phyloP scores from a whole-genome alignment of 2,888 invertebrate genomes.

The Torymus auratus region DNA sequence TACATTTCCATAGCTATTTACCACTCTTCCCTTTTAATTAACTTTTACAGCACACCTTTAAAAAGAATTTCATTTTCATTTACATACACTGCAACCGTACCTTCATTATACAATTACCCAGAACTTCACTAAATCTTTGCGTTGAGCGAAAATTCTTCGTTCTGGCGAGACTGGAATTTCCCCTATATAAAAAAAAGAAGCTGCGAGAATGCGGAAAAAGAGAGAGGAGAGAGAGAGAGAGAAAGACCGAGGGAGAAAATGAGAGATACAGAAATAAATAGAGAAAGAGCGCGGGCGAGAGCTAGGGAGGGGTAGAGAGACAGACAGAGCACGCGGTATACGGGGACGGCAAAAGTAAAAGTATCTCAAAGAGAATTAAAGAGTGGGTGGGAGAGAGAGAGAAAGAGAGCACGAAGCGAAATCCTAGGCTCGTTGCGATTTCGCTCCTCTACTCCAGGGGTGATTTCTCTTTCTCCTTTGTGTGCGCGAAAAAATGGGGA shows the following conservation, averaged over 20 bases:
- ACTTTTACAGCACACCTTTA: neutral
- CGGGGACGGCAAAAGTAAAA: conserved; percentile 42
- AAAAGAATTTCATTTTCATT: too few relatives aligned
- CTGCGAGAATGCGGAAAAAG: neutral
- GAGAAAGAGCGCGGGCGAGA: neutral
- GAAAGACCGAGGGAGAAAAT: too few relatives aligned
- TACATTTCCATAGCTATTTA: neutral
- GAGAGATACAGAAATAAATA: conserved; percentile 5
- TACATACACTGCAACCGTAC: too few relatives aligned
- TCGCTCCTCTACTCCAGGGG: conserved; percentile 51
- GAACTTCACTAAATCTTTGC: conserved; percentile 29
- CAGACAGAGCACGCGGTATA: conserved; percentile 35
- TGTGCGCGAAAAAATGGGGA: conserved; percentile 50
- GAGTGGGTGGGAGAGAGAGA: conserved; percentile 34
- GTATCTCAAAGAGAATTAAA: conserved; percentile 56
- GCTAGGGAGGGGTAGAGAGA: conserved; percentile 31
- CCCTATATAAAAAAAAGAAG: conserved; percentile 31
- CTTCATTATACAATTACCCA: conserved; percentile 25
- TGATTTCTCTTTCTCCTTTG: conserved; percentile 58
- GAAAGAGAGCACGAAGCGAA: conserved; percentile 30
- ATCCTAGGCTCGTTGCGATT: conserved; percentile 51
- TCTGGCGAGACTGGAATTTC: conserved; percentile 38
- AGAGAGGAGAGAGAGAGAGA: neutral
- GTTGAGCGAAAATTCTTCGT: conserved; percentile 11
- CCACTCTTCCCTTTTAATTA: neutral